Percentiles rank a stretch among this genome's conserved stretches.
These are phyloP conservation scores for Caenorhabditis panamensis DNA, from an alignment of 2,888 invertebrate genomes.

Conservation along the genomic window DNA sequence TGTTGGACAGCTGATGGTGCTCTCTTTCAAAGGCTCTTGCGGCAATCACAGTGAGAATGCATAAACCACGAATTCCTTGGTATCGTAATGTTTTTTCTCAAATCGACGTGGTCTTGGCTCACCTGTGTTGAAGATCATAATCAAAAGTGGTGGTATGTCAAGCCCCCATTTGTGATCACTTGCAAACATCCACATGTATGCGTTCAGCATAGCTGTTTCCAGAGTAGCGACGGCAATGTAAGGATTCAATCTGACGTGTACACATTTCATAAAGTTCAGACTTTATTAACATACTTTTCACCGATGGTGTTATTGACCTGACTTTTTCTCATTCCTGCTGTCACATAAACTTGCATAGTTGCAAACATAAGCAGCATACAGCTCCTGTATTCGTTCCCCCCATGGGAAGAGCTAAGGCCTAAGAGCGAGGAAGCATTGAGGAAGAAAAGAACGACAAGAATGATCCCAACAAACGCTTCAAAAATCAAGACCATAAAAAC, in stretches of 20 bases:
- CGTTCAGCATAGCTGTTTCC: slow-evolving; percentile 71
- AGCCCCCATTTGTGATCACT: slow-evolving; percentile 67
- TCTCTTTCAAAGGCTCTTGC: slow-evolving; percentile 63
- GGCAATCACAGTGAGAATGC: slow-evolving; percentile 65
- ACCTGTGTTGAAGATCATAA: slow-evolving; percentile 58
- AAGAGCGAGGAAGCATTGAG: slow-evolving; percentile 42
- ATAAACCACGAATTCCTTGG: slow-evolving; percentile 60
- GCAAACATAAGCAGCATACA: slow-evolving; percentile 60
- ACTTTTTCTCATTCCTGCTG: slow-evolving; percentile 57
- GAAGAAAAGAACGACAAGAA: slow-evolving; percentile 47
- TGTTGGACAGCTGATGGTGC: slow-evolving; percentile 61
- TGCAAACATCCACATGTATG: slow-evolving; percentile 70
- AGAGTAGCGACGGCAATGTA: slow-evolving; percentile 72
- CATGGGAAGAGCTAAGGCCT: neutral
- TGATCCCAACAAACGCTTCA: slow-evolving; percentile 54
- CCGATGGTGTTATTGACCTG: slow-evolving; percentile 39
- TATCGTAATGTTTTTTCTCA: neutral
- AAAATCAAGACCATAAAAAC: slow-evolving; percentile 56
- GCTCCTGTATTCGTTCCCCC: slow-evolving; percentile 61
- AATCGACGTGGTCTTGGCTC: no score
- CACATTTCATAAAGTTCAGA: neutral
- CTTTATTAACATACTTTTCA: slow-evolving; percentile 1
- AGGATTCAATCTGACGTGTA: slow-evolving; percentile 52
- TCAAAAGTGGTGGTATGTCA: slow-evolving; percentile 59
- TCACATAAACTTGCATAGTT: slow-evolving; percentile 54